phyloP scores from a whole-genome alignment of 1,140 invertebrate genomes.

The Musca domestica region DNA sequence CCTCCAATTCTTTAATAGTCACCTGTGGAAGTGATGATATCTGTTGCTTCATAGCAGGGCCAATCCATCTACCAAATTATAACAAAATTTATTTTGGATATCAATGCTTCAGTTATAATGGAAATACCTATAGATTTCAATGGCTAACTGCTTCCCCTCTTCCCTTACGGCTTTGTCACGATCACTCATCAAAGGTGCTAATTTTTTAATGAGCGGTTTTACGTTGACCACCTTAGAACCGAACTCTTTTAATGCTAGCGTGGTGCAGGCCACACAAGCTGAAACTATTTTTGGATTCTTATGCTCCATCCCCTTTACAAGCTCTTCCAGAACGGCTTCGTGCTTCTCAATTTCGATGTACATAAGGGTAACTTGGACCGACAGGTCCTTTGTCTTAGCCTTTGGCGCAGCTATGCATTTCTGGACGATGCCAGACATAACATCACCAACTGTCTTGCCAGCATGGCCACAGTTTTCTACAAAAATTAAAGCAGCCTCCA shows the following conservation, averaged over 20 bases:
- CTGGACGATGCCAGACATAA: slow-evolving; percentile 82
- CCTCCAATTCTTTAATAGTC: slow-evolving; percentile 83
- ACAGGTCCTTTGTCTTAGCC: slow-evolving; percentile 88
- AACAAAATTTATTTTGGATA: slow-evolving; percentile 7
- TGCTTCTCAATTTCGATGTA: slow-evolving; percentile 96
- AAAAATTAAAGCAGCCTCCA: slow-evolving; percentile 87
- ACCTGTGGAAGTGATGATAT: slow-evolving; percentile 84
- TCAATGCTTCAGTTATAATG: not conserved
- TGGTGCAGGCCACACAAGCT: slow-evolving; percentile 76
- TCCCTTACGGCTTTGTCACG: slow-evolving; percentile 90
- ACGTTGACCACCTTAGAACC: slow-evolving; percentile 87
- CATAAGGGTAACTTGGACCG: slow-evolving; percentile 85
- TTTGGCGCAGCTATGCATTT: slow-evolving; percentile 92
- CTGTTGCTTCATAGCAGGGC: slow-evolving; percentile 82
- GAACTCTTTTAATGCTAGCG: slow-evolving; percentile 80
- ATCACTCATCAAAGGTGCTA: slow-evolving; percentile 81
- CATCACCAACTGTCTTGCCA: slow-evolving; percentile 83
- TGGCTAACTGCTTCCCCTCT: slow-evolving; percentile 81
- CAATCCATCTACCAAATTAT: slow-evolving; percentile 77
- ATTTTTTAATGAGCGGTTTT: slow-evolving; percentile 86
- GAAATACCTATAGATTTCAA: slow-evolving; percentile 83
- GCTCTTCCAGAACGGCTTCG: slow-evolving; percentile 85
- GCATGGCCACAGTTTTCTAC: slow-evolving; percentile 85
- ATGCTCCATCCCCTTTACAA: slow-evolving; percentile 88
- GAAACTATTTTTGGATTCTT: slow-evolving; percentile 95